Percentiles rank a stretch among this genome's conserved stretches.
phyloP scores from a whole-genome alignment of 2,113 vertebrate species.

The Peucedramus taeniatus region DNA sequence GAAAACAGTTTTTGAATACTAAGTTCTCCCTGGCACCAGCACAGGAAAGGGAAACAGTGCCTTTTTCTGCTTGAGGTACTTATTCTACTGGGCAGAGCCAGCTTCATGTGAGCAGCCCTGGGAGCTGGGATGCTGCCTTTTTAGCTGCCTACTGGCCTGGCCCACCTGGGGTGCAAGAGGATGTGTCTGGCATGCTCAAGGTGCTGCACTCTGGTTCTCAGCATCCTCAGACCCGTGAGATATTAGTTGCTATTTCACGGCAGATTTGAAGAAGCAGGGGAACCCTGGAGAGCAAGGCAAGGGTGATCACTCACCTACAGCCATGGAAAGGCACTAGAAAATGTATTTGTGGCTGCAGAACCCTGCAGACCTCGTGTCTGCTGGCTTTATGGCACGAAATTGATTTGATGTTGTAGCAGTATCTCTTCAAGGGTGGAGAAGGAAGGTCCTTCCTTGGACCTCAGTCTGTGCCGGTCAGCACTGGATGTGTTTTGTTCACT shows the following conservation, averaged over 20 bases:
- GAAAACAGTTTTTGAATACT: conserved; percentile 43
- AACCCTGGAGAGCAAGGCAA: not conserved
- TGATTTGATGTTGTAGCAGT: not conserved
- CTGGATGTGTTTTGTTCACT: not conserved
- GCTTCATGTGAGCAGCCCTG: not conserved
- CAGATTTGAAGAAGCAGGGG: not conserved
- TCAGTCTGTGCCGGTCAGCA: accelerated
- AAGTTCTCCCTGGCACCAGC: not conserved
- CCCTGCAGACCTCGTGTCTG: not conserved
- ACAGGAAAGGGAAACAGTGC: not conserved
- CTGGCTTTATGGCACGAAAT: accelerated
- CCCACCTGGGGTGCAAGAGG: not conserved
- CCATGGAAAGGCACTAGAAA: not conserved
- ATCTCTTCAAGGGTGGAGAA: not conserved
- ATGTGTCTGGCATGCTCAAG: not conserved
- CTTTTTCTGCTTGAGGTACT: conserved; percentile 5
- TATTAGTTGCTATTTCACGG: accelerated
- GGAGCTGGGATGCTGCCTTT: not conserved
- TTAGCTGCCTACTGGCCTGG: not conserved
- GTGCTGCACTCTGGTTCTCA: accelerated
- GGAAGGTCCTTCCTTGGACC: not conserved
- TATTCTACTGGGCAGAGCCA: not conserved
- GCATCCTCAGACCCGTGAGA: not conserved
- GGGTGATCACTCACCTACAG: not conserved
- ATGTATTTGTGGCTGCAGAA: not conserved